phyloP scores from a whole-genome alignment of 1,140 invertebrate species.

The Pristionchus pacificus region DNA sequence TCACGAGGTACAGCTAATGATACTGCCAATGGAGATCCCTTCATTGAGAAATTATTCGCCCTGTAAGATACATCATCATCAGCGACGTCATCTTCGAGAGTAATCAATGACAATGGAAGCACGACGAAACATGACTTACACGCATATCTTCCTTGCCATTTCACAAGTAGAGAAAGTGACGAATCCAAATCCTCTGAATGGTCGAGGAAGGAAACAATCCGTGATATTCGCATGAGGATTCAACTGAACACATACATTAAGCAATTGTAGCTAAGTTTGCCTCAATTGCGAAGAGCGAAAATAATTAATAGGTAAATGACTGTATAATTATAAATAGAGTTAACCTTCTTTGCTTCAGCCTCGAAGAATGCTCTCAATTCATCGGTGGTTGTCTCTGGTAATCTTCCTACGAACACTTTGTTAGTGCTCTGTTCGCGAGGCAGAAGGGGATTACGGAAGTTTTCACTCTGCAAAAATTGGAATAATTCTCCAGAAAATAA shows the following conservation, averaged over 20 bases:
- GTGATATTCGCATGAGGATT: slow-evolving; percentile 16
- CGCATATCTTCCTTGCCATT: slow-evolving; percentile 18
- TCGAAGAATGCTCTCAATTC: slow-evolving; percentile 23
- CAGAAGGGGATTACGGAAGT: neutral
- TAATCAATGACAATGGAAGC: too few species aligned
- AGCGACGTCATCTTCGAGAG: too few species aligned
- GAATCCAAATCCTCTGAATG: slow-evolving; percentile 30
- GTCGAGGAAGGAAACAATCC: slow-evolving; percentile 25
- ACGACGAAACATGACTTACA: too few species aligned
- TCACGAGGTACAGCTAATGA: neutral
- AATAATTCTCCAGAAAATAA: too few species aligned
- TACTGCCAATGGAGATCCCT: neutral
- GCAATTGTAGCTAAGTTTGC: slow-evolving; percentile 1
- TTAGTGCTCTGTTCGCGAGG: neutral
- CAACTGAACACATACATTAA: neutral
- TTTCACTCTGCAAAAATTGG: neutral
- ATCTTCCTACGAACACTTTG: slow-evolving; percentile 29
- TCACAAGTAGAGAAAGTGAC: slow-evolving; percentile 25
- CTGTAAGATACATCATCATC: neutral
- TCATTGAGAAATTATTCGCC: neutral
- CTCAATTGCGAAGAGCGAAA: too few species aligned
- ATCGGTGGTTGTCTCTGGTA: slow-evolving; percentile 22
- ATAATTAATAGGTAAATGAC: too few species aligned
- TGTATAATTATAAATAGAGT: too few species aligned
- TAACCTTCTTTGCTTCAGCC: slow-evolving; percentile 16